A percentile compares a stretch with the other conserved stretches of the same genome.
phyloP scores from a whole-genome alignment of 2,113 vertebrate species.

The Zosterops borbonicus region DNA sequence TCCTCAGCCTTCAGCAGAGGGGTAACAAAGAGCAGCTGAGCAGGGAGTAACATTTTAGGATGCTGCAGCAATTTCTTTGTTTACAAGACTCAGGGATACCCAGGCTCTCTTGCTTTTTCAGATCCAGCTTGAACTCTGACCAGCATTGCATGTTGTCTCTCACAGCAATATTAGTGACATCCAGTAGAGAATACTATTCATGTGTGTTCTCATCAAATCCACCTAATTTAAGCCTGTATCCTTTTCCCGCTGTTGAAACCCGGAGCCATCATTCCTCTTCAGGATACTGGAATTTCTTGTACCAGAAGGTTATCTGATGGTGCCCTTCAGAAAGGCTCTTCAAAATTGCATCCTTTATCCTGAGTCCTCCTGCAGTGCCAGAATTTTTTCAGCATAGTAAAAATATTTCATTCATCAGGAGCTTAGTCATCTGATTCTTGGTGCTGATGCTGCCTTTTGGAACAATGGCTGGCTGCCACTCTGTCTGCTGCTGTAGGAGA shows the following conservation, averaged over 20 bases:
- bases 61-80: background rate
- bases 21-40: background rate
- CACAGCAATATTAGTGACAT: background rate
- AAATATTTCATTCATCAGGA: constrained; percentile 70
- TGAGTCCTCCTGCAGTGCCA: constrained; percentile 31
- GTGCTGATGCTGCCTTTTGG: constrained; percentile 53
- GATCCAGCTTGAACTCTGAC: background rate
- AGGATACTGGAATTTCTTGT: background rate
- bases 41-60: background rate
- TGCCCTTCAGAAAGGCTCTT: constrained; percentile 53
- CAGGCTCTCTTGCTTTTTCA: background rate
- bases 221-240: background rate
- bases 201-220: background rate
- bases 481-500: constrained; percentile 44
- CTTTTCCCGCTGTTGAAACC: background rate
- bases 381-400: constrained; percentile 63
- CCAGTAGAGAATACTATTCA: background rate
- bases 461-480: constrained; percentile 69
- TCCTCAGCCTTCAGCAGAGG: background rate
- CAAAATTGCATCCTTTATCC: constrained; percentile 46
- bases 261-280: background rate
- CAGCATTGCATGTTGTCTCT: background rate
- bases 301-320: background rate
- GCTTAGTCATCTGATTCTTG: constrained; percentile 71
- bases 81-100: background rate